phyloP scores from a whole-genome alignment of 2,113 vertebrate genomes.

The Oryzias melastigma region DNA sequence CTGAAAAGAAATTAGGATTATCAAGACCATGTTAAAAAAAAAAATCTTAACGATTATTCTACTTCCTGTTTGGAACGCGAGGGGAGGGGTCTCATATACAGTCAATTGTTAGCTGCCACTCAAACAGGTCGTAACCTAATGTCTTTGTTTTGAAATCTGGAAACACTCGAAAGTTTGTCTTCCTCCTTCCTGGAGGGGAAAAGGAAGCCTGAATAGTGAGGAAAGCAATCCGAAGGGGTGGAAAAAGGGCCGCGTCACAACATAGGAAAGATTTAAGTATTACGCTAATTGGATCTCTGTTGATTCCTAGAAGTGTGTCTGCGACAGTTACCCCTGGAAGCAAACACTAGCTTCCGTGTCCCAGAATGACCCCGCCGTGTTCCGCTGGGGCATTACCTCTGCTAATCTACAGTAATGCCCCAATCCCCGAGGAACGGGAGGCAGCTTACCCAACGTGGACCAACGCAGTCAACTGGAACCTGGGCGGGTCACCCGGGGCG shows the following conservation, averaged over 20 bases:
- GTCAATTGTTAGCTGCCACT: too few relatives aligned
- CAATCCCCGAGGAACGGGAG: conserved; percentile 50
- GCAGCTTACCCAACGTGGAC: conserved; percentile 32
- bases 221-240: conserved; percentile 13
- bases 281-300: conserved; percentile 65
- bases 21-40: too few relatives aligned
- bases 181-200: neutral
- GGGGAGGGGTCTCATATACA: too few relatives aligned
- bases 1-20: too few relatives aligned
- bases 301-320: conserved; percentile 57
- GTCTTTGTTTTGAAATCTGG: neutral
- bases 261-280: conserved; percentile 42
- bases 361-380: conserved; percentile 45
- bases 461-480: conserved; percentile 24
- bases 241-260: conserved; percentile 46
- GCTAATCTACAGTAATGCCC: conserved; percentile 67
- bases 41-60: too few relatives aligned
- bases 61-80: too few relatives aligned
- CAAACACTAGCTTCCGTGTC: conserved; percentile 52
- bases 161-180: neutral
- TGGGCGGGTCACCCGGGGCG: conserved; percentile 45
- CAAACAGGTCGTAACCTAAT: too few relatives aligned
- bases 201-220: neutral
- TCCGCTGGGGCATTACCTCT: conserved; percentile 37
- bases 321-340: conserved; percentile 42